A percentile compares a stretch with the other conserved stretches of the same genome.
phyloP scores from a whole-genome alignment of 2,888 invertebrate species.

The Adineta ricciae region DNA sequence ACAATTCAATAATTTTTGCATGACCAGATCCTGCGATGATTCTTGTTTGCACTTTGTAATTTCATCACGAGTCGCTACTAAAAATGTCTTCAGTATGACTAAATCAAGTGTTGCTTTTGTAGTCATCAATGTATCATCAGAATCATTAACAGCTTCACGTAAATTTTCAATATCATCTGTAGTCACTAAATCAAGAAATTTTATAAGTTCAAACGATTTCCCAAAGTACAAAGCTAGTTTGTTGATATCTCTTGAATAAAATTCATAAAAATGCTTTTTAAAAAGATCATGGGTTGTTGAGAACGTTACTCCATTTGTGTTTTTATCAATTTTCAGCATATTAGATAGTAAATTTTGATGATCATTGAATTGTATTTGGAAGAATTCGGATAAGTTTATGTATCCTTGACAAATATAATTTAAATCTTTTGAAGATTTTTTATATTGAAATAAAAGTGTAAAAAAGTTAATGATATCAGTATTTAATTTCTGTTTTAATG shows the following conservation, averaged over 20 bases:
- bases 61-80: neutral
- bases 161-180: neutral
- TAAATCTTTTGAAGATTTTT: neutral
- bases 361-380: neutral
- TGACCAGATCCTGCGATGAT: neutral
- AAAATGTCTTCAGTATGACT: neutral
- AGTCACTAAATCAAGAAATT: neutral
- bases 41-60: neutral
- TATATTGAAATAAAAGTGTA: neutral
- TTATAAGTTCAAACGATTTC: neutral
- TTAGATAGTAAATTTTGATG: neutral
- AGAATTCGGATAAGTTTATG: neutral
- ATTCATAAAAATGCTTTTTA: neutral
- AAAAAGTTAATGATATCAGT: neutral
- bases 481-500: neutral
- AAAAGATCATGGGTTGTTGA: too few species aligned
- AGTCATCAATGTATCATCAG: neutral
- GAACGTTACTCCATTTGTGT: too few species aligned
- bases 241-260: neutral
- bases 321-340: too few species aligned
- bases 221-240: neutral
- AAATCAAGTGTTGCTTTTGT: neutral
- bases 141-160: neutral
- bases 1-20: neutral
- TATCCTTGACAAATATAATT: neutral